Percentiles rank a stretch among this genome's conserved stretches.
Conservation (phyloP, 2,888 invertebrate genomes). For the Miltochrista miniata region DNA sequence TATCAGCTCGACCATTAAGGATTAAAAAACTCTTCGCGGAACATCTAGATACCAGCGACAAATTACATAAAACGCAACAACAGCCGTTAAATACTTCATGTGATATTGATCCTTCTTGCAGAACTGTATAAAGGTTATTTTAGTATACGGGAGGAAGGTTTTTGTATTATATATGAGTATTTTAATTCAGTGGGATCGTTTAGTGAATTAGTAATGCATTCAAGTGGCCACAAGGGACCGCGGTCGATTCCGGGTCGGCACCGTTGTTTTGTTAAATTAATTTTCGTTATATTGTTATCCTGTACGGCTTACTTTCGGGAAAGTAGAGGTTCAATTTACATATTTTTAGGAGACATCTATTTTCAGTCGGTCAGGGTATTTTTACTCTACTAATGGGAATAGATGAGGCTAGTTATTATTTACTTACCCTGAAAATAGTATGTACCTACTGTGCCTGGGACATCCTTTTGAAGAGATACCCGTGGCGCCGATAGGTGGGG, state of each 20-base stretch:
- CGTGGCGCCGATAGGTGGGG: too few relatives aligned
- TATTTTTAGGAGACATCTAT: neutral
- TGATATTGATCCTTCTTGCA: slow-evolving; percentile 9
- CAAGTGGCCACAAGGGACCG: slow-evolving; percentile 67
- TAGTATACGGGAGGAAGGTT: slow-evolving; percentile 9
- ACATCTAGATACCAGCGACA: slow-evolving; percentile 59
- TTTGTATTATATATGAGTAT: slow-evolving; percentile 42
- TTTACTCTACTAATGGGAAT: neutral
- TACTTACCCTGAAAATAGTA: too few relatives aligned
- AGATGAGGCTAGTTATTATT: neutral
- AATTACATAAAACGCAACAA: slow-evolving; percentile 13
- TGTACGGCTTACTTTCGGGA: slow-evolving; percentile 17
- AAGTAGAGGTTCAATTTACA: slow-evolving; percentile 1
- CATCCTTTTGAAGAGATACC: too few relatives aligned
- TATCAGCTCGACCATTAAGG: slow-evolving; percentile 72
- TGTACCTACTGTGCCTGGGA: too few relatives aligned
- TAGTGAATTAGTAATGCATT: slow-evolving; percentile 73
- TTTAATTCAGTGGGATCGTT: slow-evolving; percentile 66
- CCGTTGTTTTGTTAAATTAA: slow-evolving; percentile 51
- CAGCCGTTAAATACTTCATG: slow-evolving; percentile 10
- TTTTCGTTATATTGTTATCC: slow-evolving; percentile 30
- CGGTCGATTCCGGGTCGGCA: slow-evolving; percentile 46
- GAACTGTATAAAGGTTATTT: slow-evolving; percentile 20
- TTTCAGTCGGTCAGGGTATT: neutral
- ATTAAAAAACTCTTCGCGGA: slow-evolving; percentile 75